Percentiles rank a stretch among this genome's conserved stretches.
phyloP scores from a whole-genome alignment of 2,113 vertebrate genomes.

The Phocoena phocoena region DNA sequence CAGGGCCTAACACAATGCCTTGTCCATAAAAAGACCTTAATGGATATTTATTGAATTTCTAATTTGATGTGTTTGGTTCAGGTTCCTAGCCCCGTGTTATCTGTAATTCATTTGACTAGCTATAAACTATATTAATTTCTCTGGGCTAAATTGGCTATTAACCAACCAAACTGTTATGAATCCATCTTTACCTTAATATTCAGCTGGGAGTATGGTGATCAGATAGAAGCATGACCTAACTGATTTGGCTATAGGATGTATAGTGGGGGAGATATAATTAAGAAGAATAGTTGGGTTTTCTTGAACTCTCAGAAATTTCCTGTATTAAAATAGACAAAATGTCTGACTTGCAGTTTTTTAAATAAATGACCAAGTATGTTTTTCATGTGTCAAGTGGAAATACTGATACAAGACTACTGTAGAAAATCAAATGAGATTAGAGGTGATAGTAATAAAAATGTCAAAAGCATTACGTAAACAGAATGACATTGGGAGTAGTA shows the following conservation, averaged over 20 bases:
- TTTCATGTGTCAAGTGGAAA: slow-evolving; percentile 44
- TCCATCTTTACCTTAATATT: background rate
- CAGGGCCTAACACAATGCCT: background rate
- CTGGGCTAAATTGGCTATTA: slow-evolving; percentile 21
- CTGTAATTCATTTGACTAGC: background rate
- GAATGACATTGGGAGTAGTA: background rate
- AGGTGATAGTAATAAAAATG: slow-evolving; percentile 42
- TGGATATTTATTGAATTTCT: slow-evolving; percentile 30
- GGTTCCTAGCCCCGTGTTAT: background rate
- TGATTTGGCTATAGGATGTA: background rate
- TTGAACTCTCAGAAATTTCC: background rate
- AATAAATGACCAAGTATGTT: slow-evolving; percentile 26
- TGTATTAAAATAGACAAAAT: slow-evolving; percentile 3
- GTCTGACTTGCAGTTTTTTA: slow-evolving; percentile 27
- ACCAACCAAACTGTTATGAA: background rate
- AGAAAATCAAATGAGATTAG: slow-evolving; percentile 49
- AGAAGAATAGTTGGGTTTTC: background rate
- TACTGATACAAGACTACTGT: background rate
- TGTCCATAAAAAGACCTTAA: background rate
- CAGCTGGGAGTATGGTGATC: background rate
- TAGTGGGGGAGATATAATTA: background rate
- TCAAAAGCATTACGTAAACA: slow-evolving; percentile 57
- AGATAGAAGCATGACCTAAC: background rate
- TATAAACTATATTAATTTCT: slow-evolving; percentile 39
- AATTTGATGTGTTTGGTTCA: slow-evolving; percentile 41